These are phyloP conservation scores for Ciconia stormi DNA, from an alignment of 2,113 vertebrate species.

Conservation along the genomic window DNA sequence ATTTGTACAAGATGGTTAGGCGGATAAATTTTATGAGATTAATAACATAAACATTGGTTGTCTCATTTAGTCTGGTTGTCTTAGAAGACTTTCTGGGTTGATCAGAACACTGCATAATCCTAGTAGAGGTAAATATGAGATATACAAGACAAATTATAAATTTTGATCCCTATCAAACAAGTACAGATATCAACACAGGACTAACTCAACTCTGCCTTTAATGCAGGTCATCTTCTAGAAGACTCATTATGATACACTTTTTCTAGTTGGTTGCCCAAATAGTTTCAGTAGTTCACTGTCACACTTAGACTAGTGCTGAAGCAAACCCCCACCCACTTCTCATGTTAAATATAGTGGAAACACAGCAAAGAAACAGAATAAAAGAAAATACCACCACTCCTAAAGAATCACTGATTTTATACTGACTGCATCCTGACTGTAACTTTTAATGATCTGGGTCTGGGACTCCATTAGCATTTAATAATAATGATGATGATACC, in stretches of 20 bases:
- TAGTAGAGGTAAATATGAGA: background rate
- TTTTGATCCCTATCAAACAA: background rate
- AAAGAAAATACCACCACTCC: background rate
- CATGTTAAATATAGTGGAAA: background rate
- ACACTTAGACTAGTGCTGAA: background rate
- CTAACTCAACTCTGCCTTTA: background rate
- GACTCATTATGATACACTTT: background rate
- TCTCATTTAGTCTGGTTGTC: background rate
- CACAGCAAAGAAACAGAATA: background rate
- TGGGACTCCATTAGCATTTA: conserved; percentile 40
- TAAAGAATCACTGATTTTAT: background rate
- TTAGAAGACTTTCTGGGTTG: background rate
- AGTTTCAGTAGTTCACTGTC: background rate
- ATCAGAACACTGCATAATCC: background rate
- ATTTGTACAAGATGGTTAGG: background rate
- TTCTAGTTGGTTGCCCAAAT: background rate
- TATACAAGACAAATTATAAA: background rate
- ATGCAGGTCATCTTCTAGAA: background rate
- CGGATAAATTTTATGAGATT: background rate
- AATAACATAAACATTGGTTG: background rate
- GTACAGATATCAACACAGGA: background rate
- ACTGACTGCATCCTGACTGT: background rate
- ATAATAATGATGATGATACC: conserved; percentile 48
- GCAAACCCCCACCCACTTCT: background rate
- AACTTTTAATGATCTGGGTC: conserved; percentile 1